Conservation (phyloP, 1,140 invertebrate genomes). For the Steinernema feltiae region DNA sequence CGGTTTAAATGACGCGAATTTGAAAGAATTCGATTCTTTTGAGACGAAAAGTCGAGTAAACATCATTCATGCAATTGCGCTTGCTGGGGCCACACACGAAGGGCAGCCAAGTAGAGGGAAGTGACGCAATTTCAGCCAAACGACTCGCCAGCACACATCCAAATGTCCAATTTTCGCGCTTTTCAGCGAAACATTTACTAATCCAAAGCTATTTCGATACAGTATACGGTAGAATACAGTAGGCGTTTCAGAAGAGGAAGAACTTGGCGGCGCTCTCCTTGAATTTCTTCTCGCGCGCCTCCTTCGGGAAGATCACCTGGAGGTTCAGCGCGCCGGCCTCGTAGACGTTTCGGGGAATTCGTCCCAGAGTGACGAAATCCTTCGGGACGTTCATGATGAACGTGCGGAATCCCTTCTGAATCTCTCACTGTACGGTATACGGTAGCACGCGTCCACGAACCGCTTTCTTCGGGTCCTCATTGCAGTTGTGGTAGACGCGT, state of each 20-base stretch:
- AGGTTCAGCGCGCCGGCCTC: neutral
- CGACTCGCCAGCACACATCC: no score
- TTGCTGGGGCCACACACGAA: no score
- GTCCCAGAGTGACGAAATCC: neutral
- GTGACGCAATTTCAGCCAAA: no score
- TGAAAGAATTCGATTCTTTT: neutral
- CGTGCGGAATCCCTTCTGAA: conserved; percentile 3
- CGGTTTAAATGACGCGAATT: neutral
- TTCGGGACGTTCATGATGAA: conserved; percentile 12
- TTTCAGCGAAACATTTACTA: no score
- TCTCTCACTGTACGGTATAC: no score
- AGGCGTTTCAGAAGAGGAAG: neutral
- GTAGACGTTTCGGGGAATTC: neutral
- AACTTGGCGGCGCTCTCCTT: neutral
- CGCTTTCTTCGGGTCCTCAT: conserved; percentile 7
- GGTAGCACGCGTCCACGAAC: no score
- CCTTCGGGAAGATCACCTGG: conserved; percentile 8
- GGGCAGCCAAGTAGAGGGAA: no score
- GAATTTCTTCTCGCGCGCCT: neutral
- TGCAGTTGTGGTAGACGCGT: conserved; percentile 3
- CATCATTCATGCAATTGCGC: neutral
- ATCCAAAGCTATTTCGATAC: neutral
- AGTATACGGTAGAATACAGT: neutral
- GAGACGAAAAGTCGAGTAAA: neutral
- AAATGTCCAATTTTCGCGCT: no score